Conservation (phyloP, 2,797 vertebrate genomes). For the Tokudaia muenninki region DNA sequence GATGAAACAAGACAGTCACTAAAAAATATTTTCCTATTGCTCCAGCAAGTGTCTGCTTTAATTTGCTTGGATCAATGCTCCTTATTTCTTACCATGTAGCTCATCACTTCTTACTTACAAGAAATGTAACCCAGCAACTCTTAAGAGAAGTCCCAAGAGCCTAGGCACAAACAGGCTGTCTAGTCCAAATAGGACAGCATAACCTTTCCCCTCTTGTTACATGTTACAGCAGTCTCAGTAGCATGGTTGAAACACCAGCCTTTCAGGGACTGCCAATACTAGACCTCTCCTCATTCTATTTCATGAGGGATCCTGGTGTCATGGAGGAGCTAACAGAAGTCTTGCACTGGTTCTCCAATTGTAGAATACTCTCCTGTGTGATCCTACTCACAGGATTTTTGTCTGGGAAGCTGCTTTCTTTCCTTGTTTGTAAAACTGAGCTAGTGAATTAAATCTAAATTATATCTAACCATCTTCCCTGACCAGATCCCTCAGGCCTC, state of each 20-base stretch:
- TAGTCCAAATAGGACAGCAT: background rate
- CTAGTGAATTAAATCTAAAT: constrained; percentile 36
- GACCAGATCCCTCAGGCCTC: background rate
- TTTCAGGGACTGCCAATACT: background rate
- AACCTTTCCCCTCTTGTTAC: background rate
- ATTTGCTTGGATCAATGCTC: background rate
- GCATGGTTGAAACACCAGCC: rapidly evolving
- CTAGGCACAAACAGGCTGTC: rapidly evolving
- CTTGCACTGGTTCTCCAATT: background rate
- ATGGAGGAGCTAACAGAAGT: background rate
- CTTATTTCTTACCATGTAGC: background rate
- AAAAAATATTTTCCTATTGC: background rate
- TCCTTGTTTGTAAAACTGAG: constrained; percentile 21
- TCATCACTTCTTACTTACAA: background rate
- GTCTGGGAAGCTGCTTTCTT: background rate
- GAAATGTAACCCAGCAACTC: background rate
- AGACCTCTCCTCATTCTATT: background rate
- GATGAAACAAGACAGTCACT: background rate
- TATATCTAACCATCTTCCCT: background rate
- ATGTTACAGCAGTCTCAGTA: background rate
- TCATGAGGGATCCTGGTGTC: background rate
- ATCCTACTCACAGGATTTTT: background rate
- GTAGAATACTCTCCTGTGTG: background rate
- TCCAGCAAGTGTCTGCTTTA: background rate
- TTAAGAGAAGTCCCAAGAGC: background rate